A percentile compares a stretch with the other conserved stretches of the same genome.
Conservation (phyloP, 2,113 vertebrate genomes). For the Numenius arquata region DNA sequence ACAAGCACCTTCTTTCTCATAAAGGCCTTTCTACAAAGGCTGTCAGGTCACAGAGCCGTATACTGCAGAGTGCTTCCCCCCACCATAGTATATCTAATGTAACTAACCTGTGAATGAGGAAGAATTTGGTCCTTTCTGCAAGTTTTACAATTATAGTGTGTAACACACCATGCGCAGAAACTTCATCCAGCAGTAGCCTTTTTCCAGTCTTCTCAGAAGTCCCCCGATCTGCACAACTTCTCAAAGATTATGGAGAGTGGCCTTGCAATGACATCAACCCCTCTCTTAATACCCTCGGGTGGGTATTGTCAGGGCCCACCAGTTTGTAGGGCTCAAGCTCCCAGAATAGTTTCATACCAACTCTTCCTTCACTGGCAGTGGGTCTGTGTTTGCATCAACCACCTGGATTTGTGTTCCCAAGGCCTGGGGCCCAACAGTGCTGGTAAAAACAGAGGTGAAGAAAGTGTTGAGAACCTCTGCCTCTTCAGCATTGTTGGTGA, state of each 20-base stretch:
- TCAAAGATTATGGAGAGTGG: not conserved
- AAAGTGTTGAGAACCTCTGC: not conserved
- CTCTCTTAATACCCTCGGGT: not conserved
- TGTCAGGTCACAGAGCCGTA: not conserved
- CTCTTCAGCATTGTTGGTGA: not conserved
- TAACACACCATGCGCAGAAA: accelerated
- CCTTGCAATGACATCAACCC: not conserved
- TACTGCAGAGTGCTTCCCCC: not conserved
- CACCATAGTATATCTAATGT: not conserved
- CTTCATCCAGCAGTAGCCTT: not conserved
- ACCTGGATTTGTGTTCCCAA: not conserved
- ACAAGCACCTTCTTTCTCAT: not conserved
- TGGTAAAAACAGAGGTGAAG: not conserved
- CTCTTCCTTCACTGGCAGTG: not conserved
- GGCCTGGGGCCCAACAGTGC: not conserved
- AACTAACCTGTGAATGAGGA: not conserved
- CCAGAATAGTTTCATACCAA: not conserved
- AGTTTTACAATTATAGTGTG: not conserved
- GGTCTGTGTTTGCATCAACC: not conserved
- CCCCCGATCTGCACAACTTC: not conserved
- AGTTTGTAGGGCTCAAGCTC: not conserved
- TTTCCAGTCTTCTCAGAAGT: not conserved
- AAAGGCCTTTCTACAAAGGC: not conserved
- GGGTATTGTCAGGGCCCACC: not conserved
- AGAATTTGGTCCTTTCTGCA: not conserved